Percentiles rank a stretch among this genome's conserved stretches.
phyloP scores from a whole-genome alignment of 2,888 invertebrate species.

The Lithophane leautieri region DNA sequence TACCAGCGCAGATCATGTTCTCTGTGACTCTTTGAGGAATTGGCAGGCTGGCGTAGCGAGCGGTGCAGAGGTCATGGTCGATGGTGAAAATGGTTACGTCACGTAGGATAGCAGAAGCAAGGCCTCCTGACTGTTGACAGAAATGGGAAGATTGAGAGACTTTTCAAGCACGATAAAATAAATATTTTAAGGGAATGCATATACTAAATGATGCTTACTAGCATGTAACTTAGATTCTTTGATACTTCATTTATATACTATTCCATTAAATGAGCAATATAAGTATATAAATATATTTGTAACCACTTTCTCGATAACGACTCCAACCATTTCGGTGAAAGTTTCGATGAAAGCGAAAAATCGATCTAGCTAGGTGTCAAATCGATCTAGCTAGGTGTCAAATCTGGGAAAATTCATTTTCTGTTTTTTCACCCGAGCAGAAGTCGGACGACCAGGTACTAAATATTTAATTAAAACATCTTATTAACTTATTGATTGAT shows the following conservation, averaged over 20 bases:
- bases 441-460: too few relatives aligned
- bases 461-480: too few relatives aligned
- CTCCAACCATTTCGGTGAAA: too few relatives aligned
- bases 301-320: too few relatives aligned
- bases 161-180: background rate
- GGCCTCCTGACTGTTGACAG: constrained; percentile 67
- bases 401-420: too few relatives aligned
- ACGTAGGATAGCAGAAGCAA: constrained; percentile 65
- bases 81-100: constrained; percentile 76
- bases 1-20: constrained; percentile 83
- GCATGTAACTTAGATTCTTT: background rate
- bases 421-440: too few relatives aligned
- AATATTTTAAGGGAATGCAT: background rate
- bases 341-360: too few relatives aligned
- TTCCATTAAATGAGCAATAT: too few relatives aligned
- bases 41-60: constrained; percentile 67
- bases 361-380: too few relatives aligned
- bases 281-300: too few relatives aligned
- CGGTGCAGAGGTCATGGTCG: constrained; percentile 70
- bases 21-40: constrained; percentile 65
- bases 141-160: background rate
- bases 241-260: background rate
- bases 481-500: too few relatives aligned
- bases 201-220: background rate
- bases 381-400: too few relatives aligned